Evolutionary conservation across 2,797 vertebrate genomes (phyloP).

Genomic region (Heliangelus exortis): DNA sequence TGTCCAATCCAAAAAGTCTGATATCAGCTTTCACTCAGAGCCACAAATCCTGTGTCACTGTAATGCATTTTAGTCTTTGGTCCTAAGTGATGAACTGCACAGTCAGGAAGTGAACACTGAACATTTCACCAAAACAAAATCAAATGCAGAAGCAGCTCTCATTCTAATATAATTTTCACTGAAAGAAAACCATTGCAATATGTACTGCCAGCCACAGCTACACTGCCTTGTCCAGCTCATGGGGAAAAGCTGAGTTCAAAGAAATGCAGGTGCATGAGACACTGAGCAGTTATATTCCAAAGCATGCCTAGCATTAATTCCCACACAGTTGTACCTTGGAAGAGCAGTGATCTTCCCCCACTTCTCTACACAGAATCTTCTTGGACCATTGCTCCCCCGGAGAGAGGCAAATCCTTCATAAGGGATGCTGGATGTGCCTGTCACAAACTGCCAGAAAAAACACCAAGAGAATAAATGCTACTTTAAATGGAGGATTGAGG

Average conservation of each 20-base stretch:
- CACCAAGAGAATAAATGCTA: not conserved
- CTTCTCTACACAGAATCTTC: constrained; percentile 97
- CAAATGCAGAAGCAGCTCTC: not conserved
- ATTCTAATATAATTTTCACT: not conserved
- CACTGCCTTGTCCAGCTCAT: not conserved
- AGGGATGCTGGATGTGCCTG: constrained; percentile 95
- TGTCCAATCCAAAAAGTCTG: not conserved
- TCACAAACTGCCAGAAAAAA: constrained; percentile 88
- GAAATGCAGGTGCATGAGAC: not conserved
- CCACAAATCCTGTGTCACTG: not conserved
- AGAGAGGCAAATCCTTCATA: constrained; percentile 97
- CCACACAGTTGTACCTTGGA: constrained; percentile 84
- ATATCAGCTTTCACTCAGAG: not conserved
- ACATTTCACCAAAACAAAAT: not conserved
- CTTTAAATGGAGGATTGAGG: not conserved
- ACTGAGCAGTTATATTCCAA: not conserved
- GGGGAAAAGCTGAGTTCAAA: not conserved
- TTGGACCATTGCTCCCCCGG: constrained; percentile 94
- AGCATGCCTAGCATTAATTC: not conserved
- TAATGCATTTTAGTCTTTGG: not conserved
- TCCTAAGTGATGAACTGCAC: not conserved
- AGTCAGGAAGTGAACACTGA: not conserved
- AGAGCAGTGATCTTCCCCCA: constrained; percentile 97
- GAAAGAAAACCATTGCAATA: not conserved
- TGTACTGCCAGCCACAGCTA: not conserved